Evolutionary conservation across 2,888 invertebrate species (phyloP).

Genomic region (Ethmia dodecea): DNA sequence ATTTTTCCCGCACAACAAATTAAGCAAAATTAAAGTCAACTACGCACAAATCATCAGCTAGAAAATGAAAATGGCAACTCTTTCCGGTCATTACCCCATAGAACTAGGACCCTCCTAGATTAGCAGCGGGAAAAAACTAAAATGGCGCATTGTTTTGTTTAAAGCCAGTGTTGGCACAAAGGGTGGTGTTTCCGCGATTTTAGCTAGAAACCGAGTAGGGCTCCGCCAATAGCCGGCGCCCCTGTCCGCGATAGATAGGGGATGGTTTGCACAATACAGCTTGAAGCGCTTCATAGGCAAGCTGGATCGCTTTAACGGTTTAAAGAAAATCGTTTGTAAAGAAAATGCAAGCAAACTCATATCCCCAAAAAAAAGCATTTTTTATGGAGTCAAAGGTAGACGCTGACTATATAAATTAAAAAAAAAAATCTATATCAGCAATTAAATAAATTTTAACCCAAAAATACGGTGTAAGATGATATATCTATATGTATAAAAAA

Average conservation of each 20-base stretch:
- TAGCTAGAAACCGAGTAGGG: conserved; percentile 44
- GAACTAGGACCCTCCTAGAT: conserved; percentile 53
- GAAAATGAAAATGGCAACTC: conserved; percentile 24
- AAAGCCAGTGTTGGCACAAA: conserved; percentile 57
- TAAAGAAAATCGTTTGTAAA: too few species aligned
- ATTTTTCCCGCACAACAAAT: too few species aligned
- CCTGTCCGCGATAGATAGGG: conserved; percentile 60
- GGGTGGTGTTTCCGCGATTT: conserved; percentile 60
- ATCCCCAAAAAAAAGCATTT: too few species aligned
- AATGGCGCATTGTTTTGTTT: conserved; percentile 63
- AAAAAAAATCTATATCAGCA: too few species aligned
- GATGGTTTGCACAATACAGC: conserved; percentile 43
- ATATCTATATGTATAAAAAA: too few species aligned
- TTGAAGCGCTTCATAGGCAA: conserved; percentile 58
- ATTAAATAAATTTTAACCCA: too few species aligned
- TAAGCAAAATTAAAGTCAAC: conserved; percentile 10
- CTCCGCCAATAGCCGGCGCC: conserved; percentile 51
- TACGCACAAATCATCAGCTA: conserved; percentile 2
- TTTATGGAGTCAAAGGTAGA: too few species aligned
- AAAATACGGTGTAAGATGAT: too few species aligned
- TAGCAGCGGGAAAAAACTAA: conserved; percentile 54
- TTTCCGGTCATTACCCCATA: conserved; percentile 53
- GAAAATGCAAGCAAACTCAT: too few species aligned
- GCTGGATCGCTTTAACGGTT: too few species aligned
- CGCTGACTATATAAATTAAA: too few species aligned